Base-by-base conservation (phyloP, 2,888 invertebrate species). In the Torymus auratus region DNA sequence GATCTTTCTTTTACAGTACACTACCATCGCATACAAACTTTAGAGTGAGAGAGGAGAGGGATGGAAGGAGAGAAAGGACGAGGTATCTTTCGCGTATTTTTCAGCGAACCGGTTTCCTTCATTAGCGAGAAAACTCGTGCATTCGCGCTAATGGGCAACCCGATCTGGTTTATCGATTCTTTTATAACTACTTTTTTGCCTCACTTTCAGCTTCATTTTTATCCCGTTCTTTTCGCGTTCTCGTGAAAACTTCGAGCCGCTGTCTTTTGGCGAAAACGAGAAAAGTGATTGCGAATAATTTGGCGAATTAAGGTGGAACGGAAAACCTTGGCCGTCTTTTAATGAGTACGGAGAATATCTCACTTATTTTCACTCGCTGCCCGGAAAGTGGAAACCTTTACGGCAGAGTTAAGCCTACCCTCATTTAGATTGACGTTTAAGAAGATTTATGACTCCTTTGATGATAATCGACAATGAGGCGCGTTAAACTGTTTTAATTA, bases 131-230 rank as follows among this genome's bases (percentile, higher is more conserved):
- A 79, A 70, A 81, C 70, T 78, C 74, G 78, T 73, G 58, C 74
- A 76, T 76, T 76, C 64, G 71, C 78, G 82, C 78, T 82, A 82
- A 82, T 82, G 82, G 76, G 78, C 78, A 79, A 82, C 72, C 72
- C 71, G 78, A 82, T 79, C 78, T 76, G 78, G 71, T 79, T 76
- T 76, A 82, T 76, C 78, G 78, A 79, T 76, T 79, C 69, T 69
- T 82, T 79, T 74, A 77, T 75, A 81, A 81, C 78, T 78, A 71
- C 82, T 82, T 72, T 71, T 78, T 68, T 73, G 62, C 72, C 56
- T 80, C 67, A 64, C 65, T 73, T 70, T 65, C 62, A 61, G 60
- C 60, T 69, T 74, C 28, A 74, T 72, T 73, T 70, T 60, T 79
- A 61, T 74, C 62, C 4, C 65, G 65, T 60, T 53, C 62, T 56